Evolutionary conservation across 2,888 invertebrate genomes (phyloP).

Genomic region (Philhelius pedissequus): DNA sequence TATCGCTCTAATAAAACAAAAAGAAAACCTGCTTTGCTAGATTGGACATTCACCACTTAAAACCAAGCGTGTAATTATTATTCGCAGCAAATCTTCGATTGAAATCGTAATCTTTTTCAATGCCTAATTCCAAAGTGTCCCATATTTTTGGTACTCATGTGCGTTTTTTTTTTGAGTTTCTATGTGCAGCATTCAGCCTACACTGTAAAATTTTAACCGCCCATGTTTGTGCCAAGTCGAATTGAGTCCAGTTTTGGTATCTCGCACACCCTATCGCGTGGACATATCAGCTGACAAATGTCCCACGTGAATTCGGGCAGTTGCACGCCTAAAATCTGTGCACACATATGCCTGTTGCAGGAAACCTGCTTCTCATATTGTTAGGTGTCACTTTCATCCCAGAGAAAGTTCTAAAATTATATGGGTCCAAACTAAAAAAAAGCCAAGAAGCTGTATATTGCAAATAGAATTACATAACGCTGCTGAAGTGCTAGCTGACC

Average conservation of each 20-base stretch:
- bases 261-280: slow-evolving; percentile 28
- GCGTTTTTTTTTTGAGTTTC: not conserved
- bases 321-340: slow-evolving; percentile 24
- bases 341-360: not conserved
- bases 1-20: not conserved
- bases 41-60: not conserved
- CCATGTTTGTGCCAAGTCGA: slow-evolving; percentile 28
- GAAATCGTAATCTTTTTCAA: slow-evolving; percentile 18
- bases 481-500: not conserved
- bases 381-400: slow-evolving; percentile 60
- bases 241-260: slow-evolving; percentile 46
- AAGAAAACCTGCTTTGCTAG: not conserved
- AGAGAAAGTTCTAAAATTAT: slow-evolving; percentile 57
- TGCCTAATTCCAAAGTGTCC: slow-evolving; percentile 45
- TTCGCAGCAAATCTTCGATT: not conserved
- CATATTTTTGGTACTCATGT: slow-evolving; percentile 42
- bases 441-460: slow-evolving; percentile 38
- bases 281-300: slow-evolving; percentile 58
- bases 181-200: slow-evolving; percentile 16
- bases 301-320: slow-evolving; percentile 46
- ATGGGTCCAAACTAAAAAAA: not conserved
- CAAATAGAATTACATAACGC: slow-evolving; percentile 38
- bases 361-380: slow-evolving; percentile 41
- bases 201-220: slow-evolving; percentile 26
- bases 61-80: slow-evolving; percentile 4